Evolutionary conservation across 1,140 invertebrate genomes (phyloP).

Genomic region (Penaeus vannamei): DNA sequence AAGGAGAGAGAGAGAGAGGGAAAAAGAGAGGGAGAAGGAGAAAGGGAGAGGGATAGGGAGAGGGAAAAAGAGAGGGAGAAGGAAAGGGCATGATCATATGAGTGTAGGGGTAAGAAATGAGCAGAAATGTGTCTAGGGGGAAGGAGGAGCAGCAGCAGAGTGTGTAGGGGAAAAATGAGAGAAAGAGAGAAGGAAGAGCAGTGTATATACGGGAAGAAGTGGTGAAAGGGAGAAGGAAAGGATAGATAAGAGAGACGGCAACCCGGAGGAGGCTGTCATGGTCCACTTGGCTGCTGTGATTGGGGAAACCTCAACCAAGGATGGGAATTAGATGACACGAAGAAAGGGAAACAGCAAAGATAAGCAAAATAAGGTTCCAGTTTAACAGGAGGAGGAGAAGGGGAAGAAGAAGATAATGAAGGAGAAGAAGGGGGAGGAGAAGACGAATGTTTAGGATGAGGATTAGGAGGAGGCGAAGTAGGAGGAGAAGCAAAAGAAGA

Average conservation of each 20-base stretch:
- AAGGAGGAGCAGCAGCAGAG: background rate
- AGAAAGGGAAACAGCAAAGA: background rate
- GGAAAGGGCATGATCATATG: no score
- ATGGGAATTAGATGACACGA: constrained; percentile 34
- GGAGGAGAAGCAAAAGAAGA: no score
- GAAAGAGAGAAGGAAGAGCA: no score
- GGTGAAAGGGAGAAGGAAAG: background rate
- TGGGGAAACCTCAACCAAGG: background rate
- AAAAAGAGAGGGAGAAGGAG: no score
- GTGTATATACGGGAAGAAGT: no score
- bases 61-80: no score
- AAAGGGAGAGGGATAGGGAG: no score
- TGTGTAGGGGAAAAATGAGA: background rate
- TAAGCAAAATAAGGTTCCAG: background rate
- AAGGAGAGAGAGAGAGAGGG: no score
- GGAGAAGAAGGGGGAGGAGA: background rate
- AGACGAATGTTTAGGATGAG: background rate
- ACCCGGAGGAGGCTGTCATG: no score
- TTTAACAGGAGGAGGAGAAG: constrained; percentile 14
- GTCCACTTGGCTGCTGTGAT: background rate
- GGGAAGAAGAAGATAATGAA: background rate
- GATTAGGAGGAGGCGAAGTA: no score
- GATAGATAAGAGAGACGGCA: background rate
- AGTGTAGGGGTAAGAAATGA: background rate
- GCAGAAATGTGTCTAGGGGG: no score